These are phyloP conservation scores for Enteromius thamalakanensis DNA, from an alignment of 2,797 vertebrate species.

Conservation along the genomic window DNA sequence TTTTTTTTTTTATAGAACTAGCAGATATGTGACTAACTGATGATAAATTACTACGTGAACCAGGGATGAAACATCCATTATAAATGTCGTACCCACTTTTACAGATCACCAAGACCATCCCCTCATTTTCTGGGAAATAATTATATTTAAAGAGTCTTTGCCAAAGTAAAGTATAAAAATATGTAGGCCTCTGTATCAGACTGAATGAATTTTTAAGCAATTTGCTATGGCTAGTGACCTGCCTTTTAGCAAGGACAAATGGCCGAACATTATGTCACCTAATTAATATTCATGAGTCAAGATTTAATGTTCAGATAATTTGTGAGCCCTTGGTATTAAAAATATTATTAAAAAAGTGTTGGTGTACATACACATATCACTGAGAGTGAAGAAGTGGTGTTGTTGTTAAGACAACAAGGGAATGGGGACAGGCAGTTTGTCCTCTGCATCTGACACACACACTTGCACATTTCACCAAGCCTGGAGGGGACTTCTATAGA, in stretches of 20 bases:
- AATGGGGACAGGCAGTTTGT: slow-evolving; percentile 5
- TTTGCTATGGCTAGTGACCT: slow-evolving; percentile 14
- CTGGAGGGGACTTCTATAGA: slow-evolving; percentile 30
- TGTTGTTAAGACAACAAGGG: not conserved
- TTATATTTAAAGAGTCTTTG: slow-evolving; percentile 2
- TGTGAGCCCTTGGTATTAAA: not conserved
- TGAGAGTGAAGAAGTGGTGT: slow-evolving; percentile 9
- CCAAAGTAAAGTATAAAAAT: not conserved
- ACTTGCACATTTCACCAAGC: not conserved
- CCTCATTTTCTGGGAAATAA: not conserved
- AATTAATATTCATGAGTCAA: not conserved
- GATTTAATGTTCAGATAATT: not conserved
- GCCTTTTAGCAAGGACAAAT: slow-evolving; percentile 17
- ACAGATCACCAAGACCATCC: not conserved
- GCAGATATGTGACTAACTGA: not conserved
- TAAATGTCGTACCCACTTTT: not conserved
- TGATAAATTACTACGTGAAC: slow-evolving; percentile 9
- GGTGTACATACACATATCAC: not conserved
- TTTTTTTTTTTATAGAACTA: not conserved
- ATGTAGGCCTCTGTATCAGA: not conserved
- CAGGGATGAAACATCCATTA: not conserved
- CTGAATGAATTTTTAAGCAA: not conserved
- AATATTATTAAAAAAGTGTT: not conserved
- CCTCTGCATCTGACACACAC: slow-evolving; percentile 1
- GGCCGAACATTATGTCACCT: not conserved